Conservation (phyloP, 2,113 vertebrate species). For the Oryzias woworae region DNA sequence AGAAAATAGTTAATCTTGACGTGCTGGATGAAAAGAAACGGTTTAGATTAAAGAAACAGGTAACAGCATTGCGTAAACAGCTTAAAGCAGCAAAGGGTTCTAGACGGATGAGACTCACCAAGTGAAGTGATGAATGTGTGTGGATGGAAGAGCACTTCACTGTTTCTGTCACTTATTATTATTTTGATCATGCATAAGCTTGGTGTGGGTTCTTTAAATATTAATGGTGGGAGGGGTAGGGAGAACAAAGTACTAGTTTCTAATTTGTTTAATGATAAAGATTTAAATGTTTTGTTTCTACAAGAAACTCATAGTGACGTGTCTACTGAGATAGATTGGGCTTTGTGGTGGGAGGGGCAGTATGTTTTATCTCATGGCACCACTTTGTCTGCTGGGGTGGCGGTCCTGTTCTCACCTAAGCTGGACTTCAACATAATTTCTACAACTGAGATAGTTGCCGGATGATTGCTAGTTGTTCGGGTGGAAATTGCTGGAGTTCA, state of each 20-base stretch:
- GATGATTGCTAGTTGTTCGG: neutral
- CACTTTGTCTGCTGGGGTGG: neutral
- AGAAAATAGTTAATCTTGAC: no score
- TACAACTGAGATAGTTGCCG: neutral
- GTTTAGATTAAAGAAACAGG: neutral
- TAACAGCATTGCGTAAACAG: neutral
- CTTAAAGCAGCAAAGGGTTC: neutral
- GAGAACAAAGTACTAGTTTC: no score
- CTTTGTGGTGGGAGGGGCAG: neutral
- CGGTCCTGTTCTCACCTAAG: neutral
- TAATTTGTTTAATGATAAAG: no score
- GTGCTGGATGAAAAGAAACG: neutral
- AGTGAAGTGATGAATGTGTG: neutral
- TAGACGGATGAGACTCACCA: neutral
- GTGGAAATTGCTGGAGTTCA: neutral
- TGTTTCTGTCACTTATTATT: no score
- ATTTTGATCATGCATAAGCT: neutral
- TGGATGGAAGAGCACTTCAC: no score
- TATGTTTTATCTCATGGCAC: neutral
- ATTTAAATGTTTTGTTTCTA: no score
- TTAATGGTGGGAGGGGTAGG: neutral
- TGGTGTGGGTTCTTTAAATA: neutral
- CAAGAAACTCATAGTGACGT: no score
- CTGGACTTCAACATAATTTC: neutral
- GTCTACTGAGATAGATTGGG: neutral